phyloP scores from a whole-genome alignment of 2,113 vertebrate genomes.

The Corythornis cristatus region DNA sequence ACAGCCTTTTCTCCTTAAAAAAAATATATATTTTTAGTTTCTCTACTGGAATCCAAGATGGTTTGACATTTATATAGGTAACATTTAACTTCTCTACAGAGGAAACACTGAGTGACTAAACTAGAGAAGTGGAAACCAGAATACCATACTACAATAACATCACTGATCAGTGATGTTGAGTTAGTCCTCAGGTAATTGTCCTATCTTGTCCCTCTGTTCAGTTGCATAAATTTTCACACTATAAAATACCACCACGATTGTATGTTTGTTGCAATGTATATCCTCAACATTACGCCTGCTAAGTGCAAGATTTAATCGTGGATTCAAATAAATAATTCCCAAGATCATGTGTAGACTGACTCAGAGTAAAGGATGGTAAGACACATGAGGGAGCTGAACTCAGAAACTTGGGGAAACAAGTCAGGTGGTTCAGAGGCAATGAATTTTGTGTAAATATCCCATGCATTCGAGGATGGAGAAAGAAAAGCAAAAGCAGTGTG shows the following conservation, averaged over 20 bases:
- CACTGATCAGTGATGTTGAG: neutral
- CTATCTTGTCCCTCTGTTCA: neutral
- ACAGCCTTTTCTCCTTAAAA: neutral
- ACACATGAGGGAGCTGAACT: neutral
- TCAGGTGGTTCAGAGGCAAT: neutral
- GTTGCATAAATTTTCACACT: neutral
- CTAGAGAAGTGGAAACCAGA: neutral
- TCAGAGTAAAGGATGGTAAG: neutral
- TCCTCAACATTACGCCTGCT: neutral
- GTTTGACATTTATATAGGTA: neutral
- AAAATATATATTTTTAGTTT: neutral
- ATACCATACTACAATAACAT: neutral
- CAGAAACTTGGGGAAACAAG: neutral
- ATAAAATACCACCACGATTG: neutral
- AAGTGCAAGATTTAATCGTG: neutral
- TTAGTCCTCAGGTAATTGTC: neutral
- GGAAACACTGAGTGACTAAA: neutral
- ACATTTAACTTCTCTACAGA: neutral
- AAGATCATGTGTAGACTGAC: neutral
- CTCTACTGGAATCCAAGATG: neutral
- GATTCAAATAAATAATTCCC: neutral
- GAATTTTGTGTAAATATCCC: fast-evolving
- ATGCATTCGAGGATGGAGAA: neutral
- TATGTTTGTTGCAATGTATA: neutral
- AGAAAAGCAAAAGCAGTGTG: neutral